These are phyloP conservation scores for Scortum barcoo DNA, from an alignment of 2,113 vertebrate species.

Conservation along the genomic window DNA sequence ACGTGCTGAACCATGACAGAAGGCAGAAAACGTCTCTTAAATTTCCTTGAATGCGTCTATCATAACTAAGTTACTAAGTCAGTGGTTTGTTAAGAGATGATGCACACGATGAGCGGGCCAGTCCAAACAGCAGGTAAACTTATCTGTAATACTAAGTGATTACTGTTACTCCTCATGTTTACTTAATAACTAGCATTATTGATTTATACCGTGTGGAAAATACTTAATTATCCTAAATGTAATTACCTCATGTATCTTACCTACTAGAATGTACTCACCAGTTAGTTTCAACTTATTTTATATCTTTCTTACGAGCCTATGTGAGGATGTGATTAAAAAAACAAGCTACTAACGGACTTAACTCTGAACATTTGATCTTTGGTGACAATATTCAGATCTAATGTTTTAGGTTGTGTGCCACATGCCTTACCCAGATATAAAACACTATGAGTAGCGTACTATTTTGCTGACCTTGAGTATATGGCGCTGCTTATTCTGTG, in stretches of 20 bases:
- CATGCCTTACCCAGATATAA: conserved; percentile 23
- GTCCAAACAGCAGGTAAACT: conserved; percentile 16
- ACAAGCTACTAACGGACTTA: conserved; percentile 1
- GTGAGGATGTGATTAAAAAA: conserved; percentile 23
- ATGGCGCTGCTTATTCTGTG: neutral
- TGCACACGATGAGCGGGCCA: neutral
- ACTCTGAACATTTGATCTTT: conserved; percentile 60
- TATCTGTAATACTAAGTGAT: conserved; percentile 36
- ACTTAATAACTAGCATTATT: conserved; percentile 32
- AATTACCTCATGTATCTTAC: conserved; percentile 10
- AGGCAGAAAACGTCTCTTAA: conserved; percentile 39
- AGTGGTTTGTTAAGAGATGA: conserved; percentile 4
- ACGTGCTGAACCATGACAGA: conserved; percentile 46
- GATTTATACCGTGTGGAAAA: conserved; percentile 31
- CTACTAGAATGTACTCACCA: conserved; percentile 8
- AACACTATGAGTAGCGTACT: conserved; percentile 5
- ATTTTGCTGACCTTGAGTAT: neutral
- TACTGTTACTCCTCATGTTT: neutral
- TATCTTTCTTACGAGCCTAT: conserved; percentile 14
- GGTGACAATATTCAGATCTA: conserved; percentile 59
- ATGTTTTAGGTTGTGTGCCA: conserved; percentile 17
- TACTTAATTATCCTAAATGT: conserved; percentile 29
- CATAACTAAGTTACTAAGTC: conserved; percentile 13
- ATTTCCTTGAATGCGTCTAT: conserved; percentile 17
- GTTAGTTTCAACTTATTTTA: conserved; percentile 8